Base-by-base conservation (phyloP, 53 echinoderm and acorn worm species). In the Zoroaster sp. region DNA sequence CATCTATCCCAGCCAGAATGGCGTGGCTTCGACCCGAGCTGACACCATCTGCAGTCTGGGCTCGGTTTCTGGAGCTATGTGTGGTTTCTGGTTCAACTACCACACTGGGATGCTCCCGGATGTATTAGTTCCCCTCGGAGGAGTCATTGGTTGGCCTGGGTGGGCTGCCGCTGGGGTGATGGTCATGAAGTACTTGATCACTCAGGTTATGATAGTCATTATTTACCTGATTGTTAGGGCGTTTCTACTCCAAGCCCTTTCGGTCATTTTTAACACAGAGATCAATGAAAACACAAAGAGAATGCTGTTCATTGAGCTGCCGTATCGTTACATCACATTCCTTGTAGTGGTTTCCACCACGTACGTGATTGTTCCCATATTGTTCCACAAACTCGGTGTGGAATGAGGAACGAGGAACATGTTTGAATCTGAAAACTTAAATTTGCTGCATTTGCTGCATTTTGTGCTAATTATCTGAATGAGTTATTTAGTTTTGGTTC, bases 21-120 rank as follows among this genome's bases (percentile, higher is more conserved):
- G 96, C 1, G 94, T 93, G 89, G 91, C 93, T 14, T 91, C 91
- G 45, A 93, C 94, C 3, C 83, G 96, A 25, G 90, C 83, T 17
- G 96, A 96, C 81, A 94, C 96, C 87, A 93, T 93, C 42, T 76
- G 87, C 70, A 94, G 93, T 76, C 89, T 93, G 31, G 93, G 94
- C 53, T 80, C 75, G 6, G 89, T 89, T 36, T 89, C 92, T 3
- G 94, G 94, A 1, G 69, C 83, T 45, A 87, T 93, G 55, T 87
- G 83, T 46, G 87, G 86, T 31, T 63, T 87, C 35, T 96, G 96
- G 96, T 34, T 96, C 8, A 63, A 75, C 53, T 65, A 92, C 72
- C 92, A 66, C 0, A 42, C 72, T 2, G 92, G 92, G 45, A 73
- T 87, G 83, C 74, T 86, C 38, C 90, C 90, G 14, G 94, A 92